Base-by-base conservation (phyloP, 2,113 vertebrate species). In the Australoheros scitulus region DNA sequence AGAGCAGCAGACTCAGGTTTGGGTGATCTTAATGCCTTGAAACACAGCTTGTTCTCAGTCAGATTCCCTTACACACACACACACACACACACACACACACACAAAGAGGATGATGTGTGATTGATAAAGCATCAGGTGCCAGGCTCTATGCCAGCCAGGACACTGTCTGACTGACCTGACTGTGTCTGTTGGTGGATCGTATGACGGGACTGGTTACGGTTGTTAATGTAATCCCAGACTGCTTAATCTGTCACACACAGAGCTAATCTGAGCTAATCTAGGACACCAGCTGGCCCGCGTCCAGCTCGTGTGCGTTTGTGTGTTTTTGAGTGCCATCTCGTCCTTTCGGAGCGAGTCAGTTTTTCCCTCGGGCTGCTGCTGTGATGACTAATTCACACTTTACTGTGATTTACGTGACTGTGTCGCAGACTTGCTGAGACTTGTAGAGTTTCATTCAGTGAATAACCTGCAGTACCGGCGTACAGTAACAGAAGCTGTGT, bases 211-310 rank as follows among this genome's bases (percentile, higher is more conserved):
- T 18, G 41, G 29, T 55, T 52, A 82, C 47, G 9, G 26, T 2
- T 57, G 81, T 77, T 88, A 13, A 84, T 87, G 84, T 79, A 90
- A 90, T 87, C 86, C 83, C 20, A 77, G 64, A 78, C 29, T 7
- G 1, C 52, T 59, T 84, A 92, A 91, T 90, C 89, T 70, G 80
- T 32, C 82, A 52, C 81, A 77, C 77, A 82, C 68, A 88, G 50
- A 86, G 32, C 32, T 91, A 92, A 92, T 92, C 89, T 41, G 76
- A 9, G 68, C 81, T 93, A 92, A 93, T 92, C 90, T 57, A 26
- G 82, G 84, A 80, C 84, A 38, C 88, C 89, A 88, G 79, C 76
- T 91, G 89, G 88, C 87, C 11, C 17, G 17, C 2, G 13, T 89
- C 86, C 89, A 89, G 60, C 5, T 1, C 74, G 20, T 80, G 47